phyloP scores from a whole-genome alignment of 2,113 vertebrate genomes.

The Hemichromis elongatus region DNA sequence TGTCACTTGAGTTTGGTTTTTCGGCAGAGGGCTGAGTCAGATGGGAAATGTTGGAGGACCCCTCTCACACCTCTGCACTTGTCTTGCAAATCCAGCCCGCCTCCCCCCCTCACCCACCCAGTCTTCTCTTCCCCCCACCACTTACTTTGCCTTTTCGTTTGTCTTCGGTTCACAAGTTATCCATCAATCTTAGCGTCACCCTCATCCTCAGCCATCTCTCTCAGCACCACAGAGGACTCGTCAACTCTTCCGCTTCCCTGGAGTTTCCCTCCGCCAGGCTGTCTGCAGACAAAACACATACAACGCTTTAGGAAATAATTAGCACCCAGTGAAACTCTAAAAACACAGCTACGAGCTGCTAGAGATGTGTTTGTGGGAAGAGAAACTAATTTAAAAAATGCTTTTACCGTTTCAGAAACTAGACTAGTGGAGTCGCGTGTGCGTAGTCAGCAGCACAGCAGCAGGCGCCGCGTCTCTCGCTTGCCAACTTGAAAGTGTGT shows the following conservation, averaged over 20 bases:
- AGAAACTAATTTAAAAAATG: neutral
- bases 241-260: neutral
- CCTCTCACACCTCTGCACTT: neutral
- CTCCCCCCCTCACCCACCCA: neutral
- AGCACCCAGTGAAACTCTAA: neutral
- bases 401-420: neutral
- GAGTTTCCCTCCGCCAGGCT: constrained; percentile 6
- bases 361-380: neutral
- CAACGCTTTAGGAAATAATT: constrained; percentile 40
- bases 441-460: neutral
- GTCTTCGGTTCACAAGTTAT: constrained; percentile 1
- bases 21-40: constrained; percentile 22
- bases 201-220: neutral
- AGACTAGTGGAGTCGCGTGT: neutral
- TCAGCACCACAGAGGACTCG: neutral
- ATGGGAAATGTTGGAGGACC: constrained; percentile 39
- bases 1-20: constrained; percentile 51
- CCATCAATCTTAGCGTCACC: neutral
- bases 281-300: constrained; percentile 10
- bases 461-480: neutral
- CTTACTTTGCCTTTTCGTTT: neutral
- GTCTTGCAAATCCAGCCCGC: constrained; percentile 37
- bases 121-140: neutral
- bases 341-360: neutral
- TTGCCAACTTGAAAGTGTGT: neutral